These are phyloP conservation scores for Gavia stellata DNA, from an alignment of 2,113 vertebrate species.

Conservation along the genomic window DNA sequence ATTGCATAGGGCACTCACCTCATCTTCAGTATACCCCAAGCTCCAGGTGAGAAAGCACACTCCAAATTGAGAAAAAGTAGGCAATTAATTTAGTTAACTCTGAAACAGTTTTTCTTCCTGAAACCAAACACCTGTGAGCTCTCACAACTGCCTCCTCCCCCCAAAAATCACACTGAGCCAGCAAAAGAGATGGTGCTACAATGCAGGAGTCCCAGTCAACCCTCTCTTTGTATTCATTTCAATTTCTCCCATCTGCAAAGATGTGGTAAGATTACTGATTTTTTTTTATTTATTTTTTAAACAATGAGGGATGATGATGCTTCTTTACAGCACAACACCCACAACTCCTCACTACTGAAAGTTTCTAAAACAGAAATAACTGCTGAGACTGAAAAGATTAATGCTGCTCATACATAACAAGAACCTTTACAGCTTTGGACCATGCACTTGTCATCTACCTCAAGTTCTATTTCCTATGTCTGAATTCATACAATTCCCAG, in stretches of 20 bases:
- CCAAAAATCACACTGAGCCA: neutral
- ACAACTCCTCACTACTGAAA: neutral
- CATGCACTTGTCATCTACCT: neutral
- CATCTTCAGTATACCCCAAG: neutral
- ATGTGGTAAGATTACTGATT: neutral
- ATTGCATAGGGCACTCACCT: fast-evolving
- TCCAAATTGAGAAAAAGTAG: neutral
- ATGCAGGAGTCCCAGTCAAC: neutral
- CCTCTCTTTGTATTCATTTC: neutral
- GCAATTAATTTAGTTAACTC: neutral
- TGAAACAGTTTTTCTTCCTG: neutral
- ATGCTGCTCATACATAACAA: neutral
- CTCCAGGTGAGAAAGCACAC: neutral
- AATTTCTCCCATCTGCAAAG: neutral
- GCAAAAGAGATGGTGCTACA: neutral
- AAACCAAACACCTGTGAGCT: neutral
- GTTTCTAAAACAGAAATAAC: neutral
- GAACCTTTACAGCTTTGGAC: neutral
- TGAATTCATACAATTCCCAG: neutral
- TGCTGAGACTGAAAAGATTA: neutral
- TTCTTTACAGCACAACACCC: neutral
- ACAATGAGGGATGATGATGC: neutral
- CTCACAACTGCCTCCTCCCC: neutral
- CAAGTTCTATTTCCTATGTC: neutral
- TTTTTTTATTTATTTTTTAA: neutral